Evolutionary conservation across 2,113 vertebrate genomes (phyloP).

Genomic region (Gymnogyps californianus): DNA sequence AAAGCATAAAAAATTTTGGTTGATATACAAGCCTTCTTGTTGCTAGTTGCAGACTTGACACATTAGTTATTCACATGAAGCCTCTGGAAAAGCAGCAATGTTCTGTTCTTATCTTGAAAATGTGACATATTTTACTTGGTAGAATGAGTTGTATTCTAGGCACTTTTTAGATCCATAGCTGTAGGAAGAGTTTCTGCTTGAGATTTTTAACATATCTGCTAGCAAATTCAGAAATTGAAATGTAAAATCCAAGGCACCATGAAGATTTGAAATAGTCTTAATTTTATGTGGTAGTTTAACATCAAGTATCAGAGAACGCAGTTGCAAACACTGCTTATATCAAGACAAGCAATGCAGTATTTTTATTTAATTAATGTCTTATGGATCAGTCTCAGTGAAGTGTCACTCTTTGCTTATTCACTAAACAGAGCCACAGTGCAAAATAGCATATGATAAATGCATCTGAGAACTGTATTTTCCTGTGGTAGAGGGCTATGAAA

Average conservation of each 20-base stretch:
- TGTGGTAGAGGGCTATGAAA: background rate
- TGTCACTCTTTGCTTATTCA: background rate
- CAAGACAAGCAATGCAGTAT: background rate
- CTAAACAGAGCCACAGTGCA: background rate
- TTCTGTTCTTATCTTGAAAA: slow-evolving; percentile 2
- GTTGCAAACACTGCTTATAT: background rate
- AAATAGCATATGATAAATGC: background rate
- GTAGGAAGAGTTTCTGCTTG: background rate
- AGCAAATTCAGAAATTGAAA: background rate
- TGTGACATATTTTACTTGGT: background rate
- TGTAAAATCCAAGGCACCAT: background rate
- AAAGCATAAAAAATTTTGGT: background rate
- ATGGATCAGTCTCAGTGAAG: background rate
- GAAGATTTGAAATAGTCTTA: background rate
- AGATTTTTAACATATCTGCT: background rate
- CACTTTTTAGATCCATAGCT: background rate
- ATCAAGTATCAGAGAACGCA: background rate
- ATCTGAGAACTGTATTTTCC: background rate
- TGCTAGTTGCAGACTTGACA: background rate
- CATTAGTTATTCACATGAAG: background rate
- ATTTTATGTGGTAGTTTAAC: background rate
- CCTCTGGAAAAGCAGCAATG: background rate
- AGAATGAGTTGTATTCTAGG: background rate
- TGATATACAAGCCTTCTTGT: background rate
- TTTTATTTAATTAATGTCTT: background rate